A percentile compares a stretch with the other conserved stretches of the same genome.
These are phyloP conservation scores for Ruditapes philippinarum DNA, from an alignment of 1,140 invertebrate species.

Conservation along the genomic window DNA sequence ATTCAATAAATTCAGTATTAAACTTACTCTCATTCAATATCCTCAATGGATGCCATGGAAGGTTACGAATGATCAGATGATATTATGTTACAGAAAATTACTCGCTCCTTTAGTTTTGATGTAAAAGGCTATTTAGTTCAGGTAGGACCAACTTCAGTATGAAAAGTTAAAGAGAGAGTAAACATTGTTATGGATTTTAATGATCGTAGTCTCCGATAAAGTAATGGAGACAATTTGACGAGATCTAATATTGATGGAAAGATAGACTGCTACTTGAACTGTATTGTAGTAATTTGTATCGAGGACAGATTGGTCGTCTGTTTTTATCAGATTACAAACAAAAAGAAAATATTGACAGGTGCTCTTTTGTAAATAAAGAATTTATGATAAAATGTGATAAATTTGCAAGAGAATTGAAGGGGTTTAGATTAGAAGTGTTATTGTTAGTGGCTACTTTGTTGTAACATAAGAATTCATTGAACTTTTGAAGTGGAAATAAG, in stretches of 20 bases:
- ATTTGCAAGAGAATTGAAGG: too few species aligned
- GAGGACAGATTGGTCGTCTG: neutral
- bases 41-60: neutral
- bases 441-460: too few species aligned
- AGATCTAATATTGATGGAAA: neutral
- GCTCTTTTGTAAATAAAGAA: conserved; percentile 18
- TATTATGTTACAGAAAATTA: neutral
- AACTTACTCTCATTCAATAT: too few species aligned
- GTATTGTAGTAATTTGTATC: conserved; percentile 14
- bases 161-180: conserved; percentile 25
- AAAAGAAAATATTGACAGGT: conserved; percentile 33
- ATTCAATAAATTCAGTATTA: too few species aligned
- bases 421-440: too few species aligned
- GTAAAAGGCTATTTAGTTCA: neutral
- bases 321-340: conserved; percentile 23
- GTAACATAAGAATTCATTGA: too few species aligned
- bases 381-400: neutral
- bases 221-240: conserved; percentile 15
- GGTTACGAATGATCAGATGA: too few species aligned
- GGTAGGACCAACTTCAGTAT: neutral
- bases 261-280: conserved; percentile 3
- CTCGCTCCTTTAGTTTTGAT: neutral
- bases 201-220: neutral
- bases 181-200: conserved; percentile 16
- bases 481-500: too few species aligned